phyloP scores from a whole-genome alignment of 2,797 vertebrate species.

The Onychomys torridus region DNA sequence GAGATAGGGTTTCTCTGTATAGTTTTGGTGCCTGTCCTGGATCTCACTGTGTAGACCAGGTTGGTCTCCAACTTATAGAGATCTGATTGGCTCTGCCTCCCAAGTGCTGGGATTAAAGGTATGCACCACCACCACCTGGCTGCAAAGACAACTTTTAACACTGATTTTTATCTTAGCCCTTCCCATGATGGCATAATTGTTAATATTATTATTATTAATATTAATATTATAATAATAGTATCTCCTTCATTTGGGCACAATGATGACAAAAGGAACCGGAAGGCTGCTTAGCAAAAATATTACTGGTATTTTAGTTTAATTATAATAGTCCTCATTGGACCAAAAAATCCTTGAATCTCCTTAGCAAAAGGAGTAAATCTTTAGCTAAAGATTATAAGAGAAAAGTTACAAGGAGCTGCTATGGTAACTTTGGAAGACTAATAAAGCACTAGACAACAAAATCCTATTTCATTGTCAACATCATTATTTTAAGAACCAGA shows the following conservation, averaged over 20 bases:
- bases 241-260: not conserved
- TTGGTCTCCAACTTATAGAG: too few species aligned
- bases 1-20: too few species aligned
- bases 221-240: too few species aligned
- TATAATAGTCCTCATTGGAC: not conserved
- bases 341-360: conserved; percentile 18
- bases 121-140: too few species aligned
- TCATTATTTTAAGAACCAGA: conserved; percentile 39
- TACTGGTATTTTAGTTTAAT: conserved; percentile 36
- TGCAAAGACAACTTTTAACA: not conserved
- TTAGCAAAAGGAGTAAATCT: conserved; percentile 37
- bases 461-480: conserved; percentile 12
- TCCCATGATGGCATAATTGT: not conserved
- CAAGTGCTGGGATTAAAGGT: too few species aligned
- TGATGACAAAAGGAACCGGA: conserved; percentile 47
- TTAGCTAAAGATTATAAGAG: conserved; percentile 2
- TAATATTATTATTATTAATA: conserved; percentile 51
- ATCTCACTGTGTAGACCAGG: too few species aligned
- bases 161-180: not conserved
- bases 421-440: not conserved
- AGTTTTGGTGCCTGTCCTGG: too few species aligned
- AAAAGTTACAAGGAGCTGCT: conserved; percentile 15
- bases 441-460: conserved; percentile 31
- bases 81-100: too few species aligned
- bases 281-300: conserved; percentile 1